Evolutionary conservation across 2,797 vertebrate species (phyloP), one percentile per base, ranked within the genome.

Genomic region (Cryptoblepharus egeriae): DNA sequence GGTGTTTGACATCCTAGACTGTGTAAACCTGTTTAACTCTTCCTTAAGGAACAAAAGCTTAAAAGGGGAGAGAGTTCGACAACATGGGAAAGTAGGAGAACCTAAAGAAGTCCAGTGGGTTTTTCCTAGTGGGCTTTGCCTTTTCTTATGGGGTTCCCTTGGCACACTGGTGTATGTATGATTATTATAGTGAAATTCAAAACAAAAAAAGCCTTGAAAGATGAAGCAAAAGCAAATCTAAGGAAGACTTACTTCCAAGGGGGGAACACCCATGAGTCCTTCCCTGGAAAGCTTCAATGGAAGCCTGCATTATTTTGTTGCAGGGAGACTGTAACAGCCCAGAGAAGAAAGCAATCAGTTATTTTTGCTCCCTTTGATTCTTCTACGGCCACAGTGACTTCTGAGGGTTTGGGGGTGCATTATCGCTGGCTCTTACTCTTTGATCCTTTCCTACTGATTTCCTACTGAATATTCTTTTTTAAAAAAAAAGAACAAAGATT

Each of bases 11-110:
- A 87, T 89, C 90, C 90, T 84, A 85, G 77, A 88, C 88, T 94
- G 85, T 92, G 93, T 95, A 90, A 94, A 94, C 92, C 88, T 91
- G 90, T 94, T 92, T 85, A 88, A 93, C 88, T 93, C 84, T 93
- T 95, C 93, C 88, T 89, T 81, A 87, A 91, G 87, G 35, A 65
- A 42, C 30, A 30, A 79, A 49, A 42, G 4, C 20, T 30, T 22
- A 80, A 57, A 45, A 65, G 82, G 55, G 85, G 83, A 89, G 88
- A 32, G 67, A 0, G 5, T 11, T 5, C 11, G 58, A 72, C 9
- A 65, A 37, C 18, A 28, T 22, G 1, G 22, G 60, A 5, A 9
- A 69, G 26, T 11, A 64, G 72, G n/a, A 32, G 86, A 92, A 92
- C 77, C 82, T 91, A 93, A 49, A 24, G 24, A 39, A 13, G 28